These are phyloP conservation scores for Hyperopisus bebe DNA, from an alignment of 2,113 vertebrate species.

Conservation along the genomic window DNA sequence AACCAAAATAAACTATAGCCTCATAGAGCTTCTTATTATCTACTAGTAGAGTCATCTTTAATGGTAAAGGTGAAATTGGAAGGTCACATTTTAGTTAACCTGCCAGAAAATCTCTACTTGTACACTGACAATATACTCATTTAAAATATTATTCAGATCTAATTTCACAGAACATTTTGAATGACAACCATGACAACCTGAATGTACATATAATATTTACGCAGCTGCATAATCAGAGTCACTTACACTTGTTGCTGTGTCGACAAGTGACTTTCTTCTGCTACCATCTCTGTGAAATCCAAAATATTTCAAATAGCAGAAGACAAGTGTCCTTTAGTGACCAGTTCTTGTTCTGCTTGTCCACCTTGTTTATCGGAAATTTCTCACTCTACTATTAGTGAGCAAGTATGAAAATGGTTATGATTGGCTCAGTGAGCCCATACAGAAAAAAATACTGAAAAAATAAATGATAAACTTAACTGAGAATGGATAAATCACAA, in stretches of 20 bases:
- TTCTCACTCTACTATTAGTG: not conserved
- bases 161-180: not conserved
- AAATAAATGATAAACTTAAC: not conserved
- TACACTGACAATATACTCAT: not conserved
- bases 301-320: not conserved
- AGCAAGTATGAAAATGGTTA: not conserved
- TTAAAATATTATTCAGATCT: not conserved
- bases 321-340: not conserved
- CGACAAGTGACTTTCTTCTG: not conserved
- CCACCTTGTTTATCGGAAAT: not conserved
- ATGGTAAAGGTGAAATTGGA: not conserved
- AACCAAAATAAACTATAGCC: not conserved
- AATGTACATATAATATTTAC: not conserved
- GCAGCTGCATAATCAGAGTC: not conserved
- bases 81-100: not conserved
- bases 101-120: not conserved
- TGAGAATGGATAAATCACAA: not conserved
- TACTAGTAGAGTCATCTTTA: not conserved
- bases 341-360: not conserved
- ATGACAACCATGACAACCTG: not conserved
- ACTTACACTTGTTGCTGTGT: not conserved
- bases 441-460: not conserved
- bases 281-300: not conserved
- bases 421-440: not conserved
- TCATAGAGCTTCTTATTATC: not conserved